Conservation (phyloP, 2,888 invertebrate species). For the Caenorhabditis sp. region DNA sequence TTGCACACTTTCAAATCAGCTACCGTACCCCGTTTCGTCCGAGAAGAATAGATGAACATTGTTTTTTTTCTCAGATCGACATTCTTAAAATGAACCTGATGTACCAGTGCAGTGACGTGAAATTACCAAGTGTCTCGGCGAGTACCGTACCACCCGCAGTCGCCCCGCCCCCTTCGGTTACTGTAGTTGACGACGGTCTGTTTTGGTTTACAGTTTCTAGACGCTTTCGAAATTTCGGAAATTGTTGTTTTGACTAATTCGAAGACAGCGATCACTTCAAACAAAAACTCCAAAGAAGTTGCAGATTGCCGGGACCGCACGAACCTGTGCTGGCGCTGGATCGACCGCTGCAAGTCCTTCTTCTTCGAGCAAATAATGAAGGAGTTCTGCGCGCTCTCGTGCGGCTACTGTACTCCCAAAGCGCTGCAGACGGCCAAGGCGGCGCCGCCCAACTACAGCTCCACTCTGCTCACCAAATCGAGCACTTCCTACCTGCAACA, state of each 20-base stretch:
- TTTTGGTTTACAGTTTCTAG: not conserved
- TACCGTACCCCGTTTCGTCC: no score
- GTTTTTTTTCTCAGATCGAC: conserved; percentile 73
- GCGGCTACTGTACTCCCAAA: conserved; percentile 64
- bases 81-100: conserved; percentile 78
- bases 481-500: conserved; percentile 49
- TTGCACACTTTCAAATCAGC: no score
- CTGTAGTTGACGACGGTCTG: conserved; percentile 53
- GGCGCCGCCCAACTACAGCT: conserved; percentile 43
- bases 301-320: conserved; percentile 73
- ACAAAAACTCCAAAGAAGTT: not conserved
- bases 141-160: conserved; percentile 17
- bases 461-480: conserved; percentile 52
- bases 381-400: conserved; percentile 64
- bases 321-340: conserved; percentile 78
- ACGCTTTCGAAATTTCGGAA: not conserved
- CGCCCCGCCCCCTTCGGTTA: conserved; percentile 26
- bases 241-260: no score
- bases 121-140: conserved; percentile 11
- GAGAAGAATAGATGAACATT: no score
- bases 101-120: conserved; percentile 73
- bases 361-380: conserved; percentile 79
- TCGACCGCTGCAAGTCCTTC: conserved; percentile 75
- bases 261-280: no score
- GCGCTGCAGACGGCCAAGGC: conserved; percentile 33